Conservation (phyloP, 2,888 invertebrate genomes). For the Apoda limacodes region DNA sequence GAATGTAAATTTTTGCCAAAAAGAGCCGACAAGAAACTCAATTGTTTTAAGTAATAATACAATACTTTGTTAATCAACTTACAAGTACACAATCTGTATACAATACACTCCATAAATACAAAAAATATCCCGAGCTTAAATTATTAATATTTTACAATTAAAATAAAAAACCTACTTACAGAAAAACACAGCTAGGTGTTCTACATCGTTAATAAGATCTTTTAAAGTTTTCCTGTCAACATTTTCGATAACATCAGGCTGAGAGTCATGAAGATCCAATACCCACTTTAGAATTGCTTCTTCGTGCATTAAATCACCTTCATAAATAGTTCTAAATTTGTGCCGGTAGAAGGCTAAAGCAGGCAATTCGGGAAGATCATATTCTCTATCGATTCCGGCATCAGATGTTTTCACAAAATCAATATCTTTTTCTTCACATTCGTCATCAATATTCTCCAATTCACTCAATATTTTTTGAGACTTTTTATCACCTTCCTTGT, state of each 20-base stretch:
- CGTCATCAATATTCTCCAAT: constrained; percentile 92
- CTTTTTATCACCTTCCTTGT: constrained; percentile 90
- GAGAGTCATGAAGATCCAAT: constrained; percentile 84
- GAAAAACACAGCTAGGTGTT: constrained; percentile 92
- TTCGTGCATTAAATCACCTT: constrained; percentile 91
- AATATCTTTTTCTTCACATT: constrained; percentile 91
- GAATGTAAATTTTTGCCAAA: too few species aligned
- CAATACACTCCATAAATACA: not conserved
- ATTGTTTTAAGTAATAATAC: too few species aligned
- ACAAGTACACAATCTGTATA: not conserved
- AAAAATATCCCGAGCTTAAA: constrained; percentile 2
- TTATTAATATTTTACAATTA: constrained; percentile 6
- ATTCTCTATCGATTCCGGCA: constrained; percentile 87
- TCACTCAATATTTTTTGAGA: constrained; percentile 90
- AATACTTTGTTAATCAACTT: too few species aligned
- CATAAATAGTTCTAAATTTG: constrained; percentile 89
- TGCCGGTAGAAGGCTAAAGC: constrained; percentile 89
- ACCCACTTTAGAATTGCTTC: constrained; percentile 92
- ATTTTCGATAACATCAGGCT: constrained; percentile 90
- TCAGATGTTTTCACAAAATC: constrained; percentile 94
- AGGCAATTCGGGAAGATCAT: constrained; percentile 84
- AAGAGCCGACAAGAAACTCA: too few species aligned
- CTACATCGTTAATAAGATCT: constrained; percentile 89
- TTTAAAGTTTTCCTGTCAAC: constrained; percentile 92
- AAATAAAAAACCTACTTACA: constrained; percentile 71